Conservation (phyloP, 2,113 vertebrate genomes). For the Gallinago jamesoni region DNA sequence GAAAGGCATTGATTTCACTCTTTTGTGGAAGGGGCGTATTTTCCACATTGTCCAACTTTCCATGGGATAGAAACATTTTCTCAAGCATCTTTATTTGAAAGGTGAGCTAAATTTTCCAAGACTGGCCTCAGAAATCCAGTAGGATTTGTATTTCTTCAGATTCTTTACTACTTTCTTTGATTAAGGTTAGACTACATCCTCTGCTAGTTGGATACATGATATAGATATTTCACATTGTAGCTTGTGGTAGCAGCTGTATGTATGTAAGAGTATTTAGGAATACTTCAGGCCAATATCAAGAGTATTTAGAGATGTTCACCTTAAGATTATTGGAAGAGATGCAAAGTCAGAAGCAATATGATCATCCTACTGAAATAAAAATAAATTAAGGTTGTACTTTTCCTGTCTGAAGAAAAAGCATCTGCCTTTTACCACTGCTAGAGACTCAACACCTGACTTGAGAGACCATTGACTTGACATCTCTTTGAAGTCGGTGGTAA, state of each 20-base stretch:
- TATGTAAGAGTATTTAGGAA: neutral
- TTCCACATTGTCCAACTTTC: neutral
- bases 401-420: neutral
- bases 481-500: neutral
- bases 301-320: neutral
- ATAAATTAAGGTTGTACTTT: neutral
- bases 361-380: neutral
- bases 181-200: neutral
- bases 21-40: neutral
- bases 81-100: neutral
- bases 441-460: neutral
- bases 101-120: neutral
- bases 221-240: neutral
- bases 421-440: neutral
- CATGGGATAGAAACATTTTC: neutral
- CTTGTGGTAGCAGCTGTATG: neutral
- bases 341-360: neutral
- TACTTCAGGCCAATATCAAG: neutral
- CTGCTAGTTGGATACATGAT: rapidly evolving
- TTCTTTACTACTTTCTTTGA: neutral
- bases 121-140: neutral
- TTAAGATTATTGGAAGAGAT: neutral
- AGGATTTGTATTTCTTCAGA: neutral
- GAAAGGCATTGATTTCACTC: neutral
- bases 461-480: neutral